Conservation (phyloP, 2,888 invertebrate species). For the Heliconius charithonia region DNA sequence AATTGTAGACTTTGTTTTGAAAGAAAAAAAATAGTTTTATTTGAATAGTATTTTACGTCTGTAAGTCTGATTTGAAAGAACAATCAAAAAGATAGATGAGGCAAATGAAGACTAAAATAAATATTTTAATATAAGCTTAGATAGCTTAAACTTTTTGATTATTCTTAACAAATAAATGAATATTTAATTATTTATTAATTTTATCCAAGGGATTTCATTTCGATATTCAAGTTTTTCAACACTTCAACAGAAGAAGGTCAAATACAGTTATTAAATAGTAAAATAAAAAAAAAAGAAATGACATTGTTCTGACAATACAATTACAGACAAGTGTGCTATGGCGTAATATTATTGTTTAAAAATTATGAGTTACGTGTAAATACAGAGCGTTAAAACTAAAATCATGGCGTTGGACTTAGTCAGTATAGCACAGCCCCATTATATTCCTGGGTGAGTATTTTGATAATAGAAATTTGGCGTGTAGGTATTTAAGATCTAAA, state of each 20-base stretch:
- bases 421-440: conserved; percentile 88
- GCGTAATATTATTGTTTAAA: conserved; percentile 32
- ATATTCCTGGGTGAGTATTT: conserved; percentile 87
- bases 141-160: too few relatives aligned
- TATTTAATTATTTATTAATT: neutral
- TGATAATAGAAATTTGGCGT: too few relatives aligned
- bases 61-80: too few relatives aligned
- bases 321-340: conserved; percentile 33
- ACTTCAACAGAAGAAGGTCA: neutral
- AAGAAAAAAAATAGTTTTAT: too few relatives aligned
- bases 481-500: too few relatives aligned
- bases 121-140: too few relatives aligned
- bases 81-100: too few relatives aligned
- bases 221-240: neutral
- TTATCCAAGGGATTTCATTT: neutral
- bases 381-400: conserved; percentile 29
- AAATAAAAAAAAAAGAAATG: conserved; percentile 11
- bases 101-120: too few relatives aligned
- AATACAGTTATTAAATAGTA: neutral
- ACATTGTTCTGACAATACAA: conserved; percentile 36
- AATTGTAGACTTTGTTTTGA: too few relatives aligned
- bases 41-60: too few relatives aligned
- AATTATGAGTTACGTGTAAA: conserved; percentile 51
- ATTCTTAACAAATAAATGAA: neutral
- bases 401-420: conserved; percentile 83